Percentiles rank a stretch among this genome's conserved stretches.
Conservation (phyloP, 1,140 invertebrate genomes). For the Myzus persicae region DNA sequence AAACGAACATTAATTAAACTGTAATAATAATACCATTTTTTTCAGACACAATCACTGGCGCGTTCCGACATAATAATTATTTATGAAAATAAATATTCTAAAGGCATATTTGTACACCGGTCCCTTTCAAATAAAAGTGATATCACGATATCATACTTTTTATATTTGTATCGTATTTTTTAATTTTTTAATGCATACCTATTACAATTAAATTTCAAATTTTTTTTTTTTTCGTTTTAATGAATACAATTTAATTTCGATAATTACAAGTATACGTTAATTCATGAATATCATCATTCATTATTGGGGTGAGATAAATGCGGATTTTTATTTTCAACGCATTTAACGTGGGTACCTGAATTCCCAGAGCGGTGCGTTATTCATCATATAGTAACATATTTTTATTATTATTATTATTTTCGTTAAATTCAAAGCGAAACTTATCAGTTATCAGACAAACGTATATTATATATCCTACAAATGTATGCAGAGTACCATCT, state of each 20-base stretch:
- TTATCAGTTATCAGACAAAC: not conserved
- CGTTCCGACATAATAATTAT: not conserved
- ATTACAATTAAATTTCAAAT: too few species aligned
- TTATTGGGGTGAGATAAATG: not conserved
- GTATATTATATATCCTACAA: too few species aligned
- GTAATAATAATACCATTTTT: not conserved
- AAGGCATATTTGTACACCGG: not conserved
- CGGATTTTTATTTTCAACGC: too few species aligned
- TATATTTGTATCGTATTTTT: too few species aligned
- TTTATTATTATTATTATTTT: not conserved
- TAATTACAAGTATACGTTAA: not conserved
- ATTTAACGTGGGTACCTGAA: too few species aligned
- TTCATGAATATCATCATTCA: not conserved
- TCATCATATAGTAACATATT: not conserved
- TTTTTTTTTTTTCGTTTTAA: too few species aligned
- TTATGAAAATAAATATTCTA: constrained; percentile 6
- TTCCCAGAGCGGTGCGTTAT: not conserved
- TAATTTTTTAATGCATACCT: too few species aligned
- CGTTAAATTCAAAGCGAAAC: not conserved
- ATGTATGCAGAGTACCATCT: too few species aligned
- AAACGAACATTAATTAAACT: not conserved
- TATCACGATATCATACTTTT: not conserved
- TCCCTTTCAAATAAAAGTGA: not conserved
- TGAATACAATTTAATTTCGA: not conserved
- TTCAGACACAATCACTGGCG: not conserved